These are phyloP conservation scores for Halcyon senegalensis DNA, from an alignment of 2,113 vertebrate genomes.

Conservation along the genomic window DNA sequence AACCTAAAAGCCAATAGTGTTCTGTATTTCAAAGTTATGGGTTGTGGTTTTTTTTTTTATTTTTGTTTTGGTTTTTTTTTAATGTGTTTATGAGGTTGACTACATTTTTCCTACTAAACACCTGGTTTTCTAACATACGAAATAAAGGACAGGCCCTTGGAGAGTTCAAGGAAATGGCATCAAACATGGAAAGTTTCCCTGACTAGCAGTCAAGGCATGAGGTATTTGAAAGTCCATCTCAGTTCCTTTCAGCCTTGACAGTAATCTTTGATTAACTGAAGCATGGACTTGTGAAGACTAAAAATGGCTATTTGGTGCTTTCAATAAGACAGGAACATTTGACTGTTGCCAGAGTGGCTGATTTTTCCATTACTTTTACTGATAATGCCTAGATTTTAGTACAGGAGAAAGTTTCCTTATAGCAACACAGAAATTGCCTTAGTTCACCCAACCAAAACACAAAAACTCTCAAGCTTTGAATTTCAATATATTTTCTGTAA, in stretches of 20 bases:
- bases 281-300: not conserved
- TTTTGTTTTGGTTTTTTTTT: not conserved
- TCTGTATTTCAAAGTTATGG: not conserved
- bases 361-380: not conserved
- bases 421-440: not conserved
- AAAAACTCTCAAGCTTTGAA: accelerated
- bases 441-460: not conserved
- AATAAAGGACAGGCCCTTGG: not conserved
- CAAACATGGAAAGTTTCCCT: not conserved
- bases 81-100: not conserved
- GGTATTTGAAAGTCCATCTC: not conserved
- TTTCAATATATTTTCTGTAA: not conserved
- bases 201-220: not conserved
- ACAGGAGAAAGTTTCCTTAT: not conserved
- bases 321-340: not conserved
- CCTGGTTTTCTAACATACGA: not conserved
- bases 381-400: not conserved
- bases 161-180: not conserved
- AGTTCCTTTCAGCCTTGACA: not conserved
- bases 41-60: not conserved
- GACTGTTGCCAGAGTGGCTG: not conserved
- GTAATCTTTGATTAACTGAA: not conserved
- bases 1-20: not conserved
- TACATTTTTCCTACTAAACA: not conserved
- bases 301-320: not conserved